Base-by-base conservation (phyloP, 2,113 vertebrate species). In the Chauna torquata region DNA sequence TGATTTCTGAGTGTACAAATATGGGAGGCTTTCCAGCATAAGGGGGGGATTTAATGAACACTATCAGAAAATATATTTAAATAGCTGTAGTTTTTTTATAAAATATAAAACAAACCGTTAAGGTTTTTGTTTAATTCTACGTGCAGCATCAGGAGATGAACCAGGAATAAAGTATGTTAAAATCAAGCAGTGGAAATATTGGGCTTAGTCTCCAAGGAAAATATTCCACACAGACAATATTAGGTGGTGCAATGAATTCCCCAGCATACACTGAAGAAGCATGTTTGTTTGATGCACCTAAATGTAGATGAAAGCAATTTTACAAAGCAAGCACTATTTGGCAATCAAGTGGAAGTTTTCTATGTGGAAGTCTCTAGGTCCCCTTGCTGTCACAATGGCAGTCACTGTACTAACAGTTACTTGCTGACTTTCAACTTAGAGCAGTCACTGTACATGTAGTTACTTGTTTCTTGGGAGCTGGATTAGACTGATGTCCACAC, bases 221-320 rank as follows among this genome's bases (percentile, higher is more conserved):
- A 59, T 44, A 65, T 47, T 87, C 22, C 58, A 82, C 3, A 65
- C n/a, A 68, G n/a, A 90, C 9, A 34, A 25, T 62, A 52, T 36
- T 38, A 86, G 30, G n/a, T 12, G 74, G 25, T 66, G 28, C 54
- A 95, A n/a, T 2, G 0, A 72, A 69, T 61, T 61, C 57, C 44
- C 30, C 58, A 65, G 61, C 34, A 64, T 14, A 66, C 14, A 30
- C 28, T 59, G 38, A 93, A 89, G 57, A 80, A 86, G 42, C 23
- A 57, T 45, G 76, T 94, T 90, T 64, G 77, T 80, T 42, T 81
- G 50, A 88, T 68, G 57, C 57, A 77, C 42, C 34, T 88, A 86
- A 84, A 83, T 4, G 14, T 50, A 74, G 27, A 20, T 64, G 71
- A 94, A 94, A 94, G 65, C 25, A 75, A 86, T 90, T 94, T 78